phyloP scores from a whole-genome alignment of 35 echinoderm and acorn worm genomes.

The Acanthaster planci region DNA sequence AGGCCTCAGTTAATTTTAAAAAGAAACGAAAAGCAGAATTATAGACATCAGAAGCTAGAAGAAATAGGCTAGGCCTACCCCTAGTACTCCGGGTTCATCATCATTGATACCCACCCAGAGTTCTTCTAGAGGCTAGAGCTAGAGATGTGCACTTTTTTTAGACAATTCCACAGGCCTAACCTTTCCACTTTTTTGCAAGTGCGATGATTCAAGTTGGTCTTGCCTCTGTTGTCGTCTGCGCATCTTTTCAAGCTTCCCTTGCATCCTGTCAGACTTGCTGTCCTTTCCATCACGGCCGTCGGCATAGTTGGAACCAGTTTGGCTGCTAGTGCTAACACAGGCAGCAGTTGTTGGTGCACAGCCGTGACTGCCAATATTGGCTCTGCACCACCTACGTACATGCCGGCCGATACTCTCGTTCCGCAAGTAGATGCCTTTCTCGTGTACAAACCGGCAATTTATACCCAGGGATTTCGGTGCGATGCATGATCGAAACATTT shows the following conservation, averaged over 20 bases:
- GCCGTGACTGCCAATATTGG: background rate
- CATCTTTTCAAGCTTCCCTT: background rate
- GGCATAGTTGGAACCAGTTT: background rate
- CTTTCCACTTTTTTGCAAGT: background rate
- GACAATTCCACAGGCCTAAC: too few species aligned
- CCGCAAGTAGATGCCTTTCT: background rate
- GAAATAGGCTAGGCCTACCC: too few species aligned
- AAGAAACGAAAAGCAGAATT: too few species aligned
- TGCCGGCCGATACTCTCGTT: background rate
- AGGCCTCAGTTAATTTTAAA: too few species aligned
- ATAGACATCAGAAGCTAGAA: too few species aligned
- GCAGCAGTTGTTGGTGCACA: background rate
- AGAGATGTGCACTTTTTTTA: too few species aligned
- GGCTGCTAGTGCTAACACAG: background rate
- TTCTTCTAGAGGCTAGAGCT: too few species aligned
- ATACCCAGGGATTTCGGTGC: background rate
- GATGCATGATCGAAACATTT: background rate
- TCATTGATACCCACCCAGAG: too few species aligned
- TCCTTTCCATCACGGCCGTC: background rate
- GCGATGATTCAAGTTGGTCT: background rate
- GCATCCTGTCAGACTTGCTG: background rate
- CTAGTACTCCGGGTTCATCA: too few species aligned
- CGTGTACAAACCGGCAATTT: background rate
- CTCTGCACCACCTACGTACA: background rate
- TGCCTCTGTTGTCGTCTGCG: constrained; percentile 7